phyloP scores from a whole-genome alignment of 2,113 vertebrate species.

The Sander lucioperca region DNA sequence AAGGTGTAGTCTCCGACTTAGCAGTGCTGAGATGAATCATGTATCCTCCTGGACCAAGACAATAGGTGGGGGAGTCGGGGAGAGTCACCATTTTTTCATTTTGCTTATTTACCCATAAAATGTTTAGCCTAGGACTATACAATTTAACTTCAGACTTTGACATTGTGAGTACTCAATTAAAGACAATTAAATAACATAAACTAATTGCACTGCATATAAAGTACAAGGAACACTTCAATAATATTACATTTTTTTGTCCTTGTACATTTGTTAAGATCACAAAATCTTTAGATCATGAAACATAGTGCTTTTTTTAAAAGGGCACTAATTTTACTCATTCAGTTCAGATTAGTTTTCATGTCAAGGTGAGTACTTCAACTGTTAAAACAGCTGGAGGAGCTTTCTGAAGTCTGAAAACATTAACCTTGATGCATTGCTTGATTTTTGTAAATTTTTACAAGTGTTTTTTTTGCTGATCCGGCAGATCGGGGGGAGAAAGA shows the following conservation, averaged over 20 bases:
- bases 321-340: not conserved
- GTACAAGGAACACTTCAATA: no score
- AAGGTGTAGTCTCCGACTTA: conserved; percentile 8
- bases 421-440: not conserved
- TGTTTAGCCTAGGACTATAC: not conserved
- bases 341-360: not conserved
- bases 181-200: no score
- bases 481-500: no score
- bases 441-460: no score
- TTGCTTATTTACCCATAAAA: not conserved
- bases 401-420: not conserved
- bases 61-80: not conserved
- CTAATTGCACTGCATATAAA: no score
- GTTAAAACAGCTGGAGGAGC: not conserved
- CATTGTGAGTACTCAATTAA: not conserved
- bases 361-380: not conserved
- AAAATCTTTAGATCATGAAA: not conserved
- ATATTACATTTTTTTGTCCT: not conserved
- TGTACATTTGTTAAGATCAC: not conserved
- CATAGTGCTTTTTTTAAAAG: not conserved
- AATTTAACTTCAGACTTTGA: not conserved
- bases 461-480: no score
- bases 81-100: not conserved
- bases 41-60: not conserved
- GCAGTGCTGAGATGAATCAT: conserved; percentile 5